These are phyloP conservation scores for Microchrysa polita DNA, from an alignment of 2,888 invertebrate species.

Conservation along the genomic window DNA sequence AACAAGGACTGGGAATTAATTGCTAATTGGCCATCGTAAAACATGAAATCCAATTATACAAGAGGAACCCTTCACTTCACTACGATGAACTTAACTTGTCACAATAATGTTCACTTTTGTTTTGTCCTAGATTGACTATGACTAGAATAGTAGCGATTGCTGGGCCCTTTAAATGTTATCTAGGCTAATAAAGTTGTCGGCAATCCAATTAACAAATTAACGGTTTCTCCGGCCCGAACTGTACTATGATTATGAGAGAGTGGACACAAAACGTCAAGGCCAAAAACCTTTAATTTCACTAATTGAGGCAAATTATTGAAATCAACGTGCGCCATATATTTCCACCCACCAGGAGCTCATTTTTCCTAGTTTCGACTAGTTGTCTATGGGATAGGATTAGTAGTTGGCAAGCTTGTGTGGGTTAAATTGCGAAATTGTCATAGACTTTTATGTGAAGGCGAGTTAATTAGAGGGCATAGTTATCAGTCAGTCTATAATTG, in stretches of 20 bases:
- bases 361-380: background rate
- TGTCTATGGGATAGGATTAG: too few species aligned
- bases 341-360: conserved; percentile 1
- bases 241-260: background rate
- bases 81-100: background rate
- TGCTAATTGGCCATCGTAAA: conserved; percentile 3
- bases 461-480: too few species aligned
- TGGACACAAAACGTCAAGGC: conserved; percentile 34
- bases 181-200: background rate
- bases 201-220: conserved; percentile 41
- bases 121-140: too few species aligned
- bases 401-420: too few species aligned
- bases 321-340: conserved; percentile 48
- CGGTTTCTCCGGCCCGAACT: background rate
- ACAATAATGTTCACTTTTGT: background rate
- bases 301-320: conserved; percentile 54
- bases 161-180: background rate
- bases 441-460: too few species aligned
- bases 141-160: background rate
- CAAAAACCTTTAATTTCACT: conserved; percentile 52
- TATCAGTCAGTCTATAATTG: too few species aligned
- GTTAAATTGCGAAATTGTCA: too few species aligned
- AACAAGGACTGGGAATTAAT: too few species aligned
- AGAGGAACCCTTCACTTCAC: background rate
- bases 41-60: background rate